Base-by-base conservation (phyloP, 1,140 invertebrate species). In the Aphelinus certus region DNA sequence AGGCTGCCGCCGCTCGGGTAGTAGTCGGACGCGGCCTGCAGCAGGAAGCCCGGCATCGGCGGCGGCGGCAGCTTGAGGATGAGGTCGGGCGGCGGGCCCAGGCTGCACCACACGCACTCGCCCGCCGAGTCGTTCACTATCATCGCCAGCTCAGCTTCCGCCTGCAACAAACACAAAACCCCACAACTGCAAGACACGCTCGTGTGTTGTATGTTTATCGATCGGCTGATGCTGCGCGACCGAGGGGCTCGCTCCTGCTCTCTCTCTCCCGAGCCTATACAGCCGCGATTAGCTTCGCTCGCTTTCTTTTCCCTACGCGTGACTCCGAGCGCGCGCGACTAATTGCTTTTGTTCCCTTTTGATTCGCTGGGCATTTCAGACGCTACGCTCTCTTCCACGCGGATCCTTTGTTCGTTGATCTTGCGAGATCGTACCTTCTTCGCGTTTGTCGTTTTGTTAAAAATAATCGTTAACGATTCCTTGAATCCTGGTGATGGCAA, bases 1-100 rank as follows among this genome's bases (percentile, higher is more conserved):
- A 9, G 4, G 58, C 9, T 53, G 51, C 45, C 73, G 7, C 42
- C 58, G 48, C 53, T 46, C 4, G 49, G 57, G 43, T 68, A 73
- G 53, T 68, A 67, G 2, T 73, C 65, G 48, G 74, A 45, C 10
- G 66, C 26, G 47, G 51, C 62, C 9, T 63, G 46, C 3, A 72
- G 46, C 64, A 76, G 70, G 85, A 94, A 94, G 2, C 91, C 88
- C 4, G 94, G 94, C 75, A 94, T 88, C 2, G 94, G 94, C 1
- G 94, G 94, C 48, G 94, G 94, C n/a, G 94, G 94, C 86, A 95
- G 91, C 76, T 92, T 92, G 62, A 94, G 85, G 76, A 95, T 95
- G 64, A 90, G 92, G 82, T 95, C 92, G 1, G 94, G 94, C 9
- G 94, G 94, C n/a, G 94, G 94, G 5, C 92, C 93, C 42, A 94